These are phyloP conservation scores for Chaenogobius annularis DNA, from an alignment of 2,113 vertebrate species.

Conservation along the genomic window DNA sequence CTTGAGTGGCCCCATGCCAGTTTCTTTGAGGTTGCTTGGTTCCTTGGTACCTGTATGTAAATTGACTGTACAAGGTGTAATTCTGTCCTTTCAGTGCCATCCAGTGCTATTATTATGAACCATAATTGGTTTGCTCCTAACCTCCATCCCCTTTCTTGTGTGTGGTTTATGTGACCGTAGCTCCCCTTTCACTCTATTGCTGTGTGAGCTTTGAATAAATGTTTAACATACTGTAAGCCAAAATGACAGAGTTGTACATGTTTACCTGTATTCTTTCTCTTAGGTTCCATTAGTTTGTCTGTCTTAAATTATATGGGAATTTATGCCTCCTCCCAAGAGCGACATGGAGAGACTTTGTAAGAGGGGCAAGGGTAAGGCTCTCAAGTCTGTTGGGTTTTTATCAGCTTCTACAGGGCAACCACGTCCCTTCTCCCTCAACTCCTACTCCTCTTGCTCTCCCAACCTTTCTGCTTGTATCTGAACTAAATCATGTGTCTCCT, in stretches of 20 bases:
- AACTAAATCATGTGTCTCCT: constrained; percentile 74
- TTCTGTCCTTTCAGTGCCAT: constrained; percentile 77
- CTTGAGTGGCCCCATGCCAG: constrained; percentile 50
- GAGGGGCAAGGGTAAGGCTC: constrained; percentile 99
- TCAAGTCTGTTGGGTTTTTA: constrained; percentile 91
- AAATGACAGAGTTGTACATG: constrained; percentile 81
- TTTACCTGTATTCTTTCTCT: constrained; percentile 99
- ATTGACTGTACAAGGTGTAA: constrained; percentile 66
- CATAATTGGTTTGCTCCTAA: constrained; percentile 66
- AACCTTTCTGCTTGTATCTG: constrained; percentile 66
- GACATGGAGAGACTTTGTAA: constrained; percentile 87
- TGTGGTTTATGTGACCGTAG: constrained; percentile 72
- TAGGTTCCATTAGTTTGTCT: constrained; percentile 99
- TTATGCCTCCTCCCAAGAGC: constrained; percentile 84
- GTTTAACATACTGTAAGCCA: constrained; percentile 41
- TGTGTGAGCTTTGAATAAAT: constrained; percentile 61
- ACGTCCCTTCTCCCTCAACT: constrained; percentile 67
- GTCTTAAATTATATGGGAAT: constrained; percentile 98
- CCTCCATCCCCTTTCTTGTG: constrained; percentile 61
- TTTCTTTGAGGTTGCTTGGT: constrained; percentile 63
- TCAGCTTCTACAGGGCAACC: constrained; percentile 71
- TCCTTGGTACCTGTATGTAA: constrained; percentile 63
- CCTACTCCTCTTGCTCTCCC: constrained; percentile 64
- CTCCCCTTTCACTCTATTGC: constrained; percentile 66
- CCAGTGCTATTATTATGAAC: constrained; percentile 68